Evolutionary conservation across 1,140 invertebrate genomes (phyloP), one percentile per base, ranked within the genome.

Genomic region (Ips nitidus): DNA sequence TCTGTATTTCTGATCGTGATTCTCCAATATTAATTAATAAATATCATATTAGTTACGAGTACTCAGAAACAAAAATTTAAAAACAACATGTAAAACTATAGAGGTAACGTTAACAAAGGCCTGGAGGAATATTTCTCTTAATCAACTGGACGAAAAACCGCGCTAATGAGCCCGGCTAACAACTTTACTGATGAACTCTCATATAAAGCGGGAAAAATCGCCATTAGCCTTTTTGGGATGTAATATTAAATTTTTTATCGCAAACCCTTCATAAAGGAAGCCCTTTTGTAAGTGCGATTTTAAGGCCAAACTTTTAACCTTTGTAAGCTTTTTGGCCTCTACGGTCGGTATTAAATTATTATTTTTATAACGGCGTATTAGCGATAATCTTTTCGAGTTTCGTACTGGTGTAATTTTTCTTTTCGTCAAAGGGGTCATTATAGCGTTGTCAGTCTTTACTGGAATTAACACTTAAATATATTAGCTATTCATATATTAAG

Each of bases 291-390:
- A 50, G 45, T 50, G 45, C 45, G 22, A 50, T 8, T 50, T 50
- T 50, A 50, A 50, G 45, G 45, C 22, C 45, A 6, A 50, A 50
- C 45, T 50, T 50, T 50, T 50, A 50, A 50, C 45, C 45, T 3
- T 22, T 22, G 22, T 50, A 50, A 50, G 45, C 45, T 50, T 50
- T 50, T 50, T 50, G 45, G 7, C 22, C 45, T 2, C 45, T 1
- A 6, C 22, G 6, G 45, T 3, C 22, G 22, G 45, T 22, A 22
- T 50, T 22, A 50, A 50, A 50, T 50, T 50, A 22, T 22, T 22
- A 50, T 50, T 50, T 50, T 50, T 50, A 50, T 50, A 50, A 50
- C 45, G 22, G 6, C 22, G 45, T 50, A 50, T 50, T 50, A 50
- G 22, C 45, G 6, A 3, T 50, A 50, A 50, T 50, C 45, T 50